Percentiles rank a stretch among this genome's conserved stretches.
phyloP scores from a whole-genome alignment of 2,797 vertebrate genomes.

The Enteromius mattozi region DNA sequence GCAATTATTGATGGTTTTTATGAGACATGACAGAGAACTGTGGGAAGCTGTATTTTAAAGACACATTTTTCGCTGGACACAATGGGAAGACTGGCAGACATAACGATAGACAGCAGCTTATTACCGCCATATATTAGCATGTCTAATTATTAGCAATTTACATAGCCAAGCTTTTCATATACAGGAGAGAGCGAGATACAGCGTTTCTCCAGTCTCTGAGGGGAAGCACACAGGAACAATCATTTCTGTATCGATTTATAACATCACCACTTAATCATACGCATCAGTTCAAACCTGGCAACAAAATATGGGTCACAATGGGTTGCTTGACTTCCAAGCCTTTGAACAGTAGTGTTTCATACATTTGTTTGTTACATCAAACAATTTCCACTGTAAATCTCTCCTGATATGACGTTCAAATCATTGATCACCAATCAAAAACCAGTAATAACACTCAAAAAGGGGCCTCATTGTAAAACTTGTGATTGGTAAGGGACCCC shows the following conservation, averaged over 20 bases:
- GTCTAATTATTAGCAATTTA: conserved; percentile 67
- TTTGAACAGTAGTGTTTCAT: not conserved
- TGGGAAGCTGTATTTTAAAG: conserved; percentile 52
- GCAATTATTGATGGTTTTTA: conserved; percentile 23
- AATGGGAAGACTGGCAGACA: conserved; percentile 61
- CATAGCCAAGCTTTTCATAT: conserved; percentile 50
- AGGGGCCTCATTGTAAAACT: not conserved
- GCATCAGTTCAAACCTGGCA: not conserved
- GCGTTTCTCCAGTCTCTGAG: not conserved
- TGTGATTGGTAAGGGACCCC: not conserved
- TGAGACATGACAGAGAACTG: conserved; percentile 27
- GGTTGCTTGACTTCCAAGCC: not conserved
- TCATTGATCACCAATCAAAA: conserved; percentile 6
- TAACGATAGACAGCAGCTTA: conserved; percentile 64
- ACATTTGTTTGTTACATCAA: no score
- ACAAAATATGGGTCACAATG: not conserved
- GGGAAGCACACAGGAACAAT: conserved; percentile 1
- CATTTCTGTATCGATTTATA: conserved; percentile 2
- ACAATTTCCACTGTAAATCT: not conserved
- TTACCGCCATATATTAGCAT: conserved; percentile 65
- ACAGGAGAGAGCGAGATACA: not conserved
- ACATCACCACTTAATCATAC: not conserved
- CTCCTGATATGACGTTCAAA: not conserved
- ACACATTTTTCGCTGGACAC: conserved; percentile 57
- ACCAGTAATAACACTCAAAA: not conserved